Evolutionary conservation across 2,113 vertebrate species (phyloP).

Genomic region (Stegastes partitus): DNA sequence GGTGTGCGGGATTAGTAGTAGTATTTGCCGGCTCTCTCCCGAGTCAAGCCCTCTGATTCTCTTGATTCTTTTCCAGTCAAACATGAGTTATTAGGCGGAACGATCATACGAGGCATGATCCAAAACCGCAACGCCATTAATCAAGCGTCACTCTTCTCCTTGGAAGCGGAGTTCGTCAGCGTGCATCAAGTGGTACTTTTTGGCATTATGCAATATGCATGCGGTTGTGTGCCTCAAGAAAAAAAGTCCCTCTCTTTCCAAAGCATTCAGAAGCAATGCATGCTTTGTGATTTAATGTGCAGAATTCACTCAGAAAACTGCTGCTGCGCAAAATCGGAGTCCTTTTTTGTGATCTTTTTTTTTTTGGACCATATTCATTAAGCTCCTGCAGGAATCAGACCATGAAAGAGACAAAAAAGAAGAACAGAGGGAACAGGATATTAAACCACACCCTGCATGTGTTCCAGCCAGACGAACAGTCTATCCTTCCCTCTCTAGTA

Average conservation of each 20-base stretch:
- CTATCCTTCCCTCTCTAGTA: slow-evolving; percentile 22
- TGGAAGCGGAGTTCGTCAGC: neutral
- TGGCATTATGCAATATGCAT: too few species aligned
- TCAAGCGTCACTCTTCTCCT: neutral
- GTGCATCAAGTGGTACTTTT: neutral
- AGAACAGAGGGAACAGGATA: slow-evolving; percentile 72
- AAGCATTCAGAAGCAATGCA: too few species aligned
- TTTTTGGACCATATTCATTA: slow-evolving; percentile 41
- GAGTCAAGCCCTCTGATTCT: slow-evolving; percentile 11
- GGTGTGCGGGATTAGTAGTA: slow-evolving; percentile 43
- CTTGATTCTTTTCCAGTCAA: neutral
- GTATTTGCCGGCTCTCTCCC: slow-evolving; percentile 1
- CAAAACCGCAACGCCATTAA: slow-evolving; percentile 29
- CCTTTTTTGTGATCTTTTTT: neutral
- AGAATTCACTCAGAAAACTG: too few species aligned
- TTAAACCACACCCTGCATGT: slow-evolving; percentile 80
- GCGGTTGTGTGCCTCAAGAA: too few species aligned
- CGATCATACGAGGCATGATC: neutral
- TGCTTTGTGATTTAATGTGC: too few species aligned
- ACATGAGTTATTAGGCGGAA: neutral
- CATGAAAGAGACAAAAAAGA: slow-evolving; percentile 38
- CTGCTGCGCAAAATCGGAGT: slow-evolving; percentile 4
- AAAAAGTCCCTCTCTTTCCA: too few species aligned
- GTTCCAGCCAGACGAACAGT: slow-evolving; percentile 61
- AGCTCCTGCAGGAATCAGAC: slow-evolving; percentile 34